Evolutionary conservation across 1,140 invertebrate genomes (phyloP).

Genomic region (Lasaia peninsularis): DNA sequence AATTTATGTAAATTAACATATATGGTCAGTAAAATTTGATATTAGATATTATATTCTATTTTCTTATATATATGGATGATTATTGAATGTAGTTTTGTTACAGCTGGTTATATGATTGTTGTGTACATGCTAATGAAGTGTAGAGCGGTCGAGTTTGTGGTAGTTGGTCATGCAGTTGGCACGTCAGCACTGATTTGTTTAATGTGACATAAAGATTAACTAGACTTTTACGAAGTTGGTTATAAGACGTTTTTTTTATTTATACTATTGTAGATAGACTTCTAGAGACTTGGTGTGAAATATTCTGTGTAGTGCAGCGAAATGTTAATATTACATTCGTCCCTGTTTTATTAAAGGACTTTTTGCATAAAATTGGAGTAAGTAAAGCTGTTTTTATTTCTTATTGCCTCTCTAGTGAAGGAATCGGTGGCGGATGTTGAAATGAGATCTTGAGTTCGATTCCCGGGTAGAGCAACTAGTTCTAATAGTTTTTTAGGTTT

Average conservation of each 20-base stretch:
- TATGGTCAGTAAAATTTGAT: conserved; percentile 23
- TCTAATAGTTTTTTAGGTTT: too few relatives aligned
- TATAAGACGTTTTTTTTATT: background rate
- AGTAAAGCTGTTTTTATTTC: background rate
- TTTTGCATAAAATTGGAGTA: background rate
- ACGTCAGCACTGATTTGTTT: conserved; percentile 65
- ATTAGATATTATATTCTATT: conserved; percentile 31
- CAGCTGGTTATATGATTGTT: conserved; percentile 59
- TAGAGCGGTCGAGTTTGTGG: conserved; percentile 68
- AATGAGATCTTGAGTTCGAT: too few relatives aligned
- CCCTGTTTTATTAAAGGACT: background rate
- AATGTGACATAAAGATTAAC: conserved; percentile 48
- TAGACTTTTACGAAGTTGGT: conserved; percentile 7
- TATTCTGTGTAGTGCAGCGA: conserved; percentile 12
- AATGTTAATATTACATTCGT: conserved; percentile 1
- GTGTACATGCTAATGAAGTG: conserved; percentile 68
- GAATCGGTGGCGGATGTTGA: too few relatives aligned
- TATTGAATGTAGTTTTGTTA: conserved; percentile 21
- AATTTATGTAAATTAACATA: conserved; percentile 18
- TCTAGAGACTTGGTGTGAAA: background rate
- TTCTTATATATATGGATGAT: conserved; percentile 24
- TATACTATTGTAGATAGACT: background rate
- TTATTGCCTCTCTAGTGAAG: too few relatives aligned
- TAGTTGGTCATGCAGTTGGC: conserved; percentile 68
- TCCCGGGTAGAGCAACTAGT: too few relatives aligned